Conservation (phyloP, 2,113 vertebrate species). For the Leptobrachium leishanense region DNA sequence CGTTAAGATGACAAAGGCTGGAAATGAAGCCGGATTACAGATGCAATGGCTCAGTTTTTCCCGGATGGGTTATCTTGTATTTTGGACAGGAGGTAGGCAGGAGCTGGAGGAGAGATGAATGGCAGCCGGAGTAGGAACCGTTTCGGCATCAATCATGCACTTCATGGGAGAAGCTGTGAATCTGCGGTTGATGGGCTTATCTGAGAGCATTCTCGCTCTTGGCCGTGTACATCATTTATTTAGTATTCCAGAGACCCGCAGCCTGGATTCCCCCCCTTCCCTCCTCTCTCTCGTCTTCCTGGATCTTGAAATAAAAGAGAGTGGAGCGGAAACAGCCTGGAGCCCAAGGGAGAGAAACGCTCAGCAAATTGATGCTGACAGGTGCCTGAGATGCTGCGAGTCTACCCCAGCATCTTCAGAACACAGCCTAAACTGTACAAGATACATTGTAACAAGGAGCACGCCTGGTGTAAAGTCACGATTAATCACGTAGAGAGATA, state of each 20-base stretch:
- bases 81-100: not conserved
- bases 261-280: not conserved
- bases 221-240: conserved; percentile 23
- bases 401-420: too few relatives aligned
- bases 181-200: not conserved
- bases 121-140: not conserved
- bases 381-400: too few relatives aligned
- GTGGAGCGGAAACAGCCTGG: not conserved
- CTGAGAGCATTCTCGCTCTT: not conserved
- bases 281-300: conserved; percentile 6
- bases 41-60: too few relatives aligned
- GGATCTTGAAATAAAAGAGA: conserved; percentile 16
- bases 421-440: too few relatives aligned
- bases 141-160: not conserved
- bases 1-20: too few relatives aligned
- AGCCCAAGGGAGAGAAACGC: not conserved
- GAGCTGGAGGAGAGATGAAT: too few relatives aligned
- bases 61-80: not conserved
- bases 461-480: too few relatives aligned
- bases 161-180: not conserved
- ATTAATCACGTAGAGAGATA: too few relatives aligned
- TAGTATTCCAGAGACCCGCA: conserved; percentile 17
- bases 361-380: not conserved
- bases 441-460: too few relatives aligned
- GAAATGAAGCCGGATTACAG: too few relatives aligned